These are phyloP conservation scores for Mechanitis messenoides DNA, from an alignment of 2,888 invertebrate genomes.

Conservation along the genomic window DNA sequence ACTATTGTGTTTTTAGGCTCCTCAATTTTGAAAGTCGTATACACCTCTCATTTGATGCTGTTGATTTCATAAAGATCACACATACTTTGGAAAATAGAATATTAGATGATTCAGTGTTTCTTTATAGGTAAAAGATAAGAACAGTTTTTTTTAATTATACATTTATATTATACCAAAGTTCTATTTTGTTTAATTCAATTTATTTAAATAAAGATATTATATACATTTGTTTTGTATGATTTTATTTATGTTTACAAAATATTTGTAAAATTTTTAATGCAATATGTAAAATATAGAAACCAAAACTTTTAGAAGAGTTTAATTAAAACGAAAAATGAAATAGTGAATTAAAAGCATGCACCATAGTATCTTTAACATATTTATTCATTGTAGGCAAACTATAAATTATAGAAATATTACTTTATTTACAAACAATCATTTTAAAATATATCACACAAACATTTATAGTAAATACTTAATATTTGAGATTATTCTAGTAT, in stretches of 20 bases:
- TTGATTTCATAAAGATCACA: too few relatives aligned
- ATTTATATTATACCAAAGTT: background rate
- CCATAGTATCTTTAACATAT: constrained; percentile 12
- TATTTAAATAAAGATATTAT: background rate
- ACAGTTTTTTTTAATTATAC: too few relatives aligned
- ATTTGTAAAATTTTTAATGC: background rate
- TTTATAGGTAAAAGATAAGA: too few relatives aligned
- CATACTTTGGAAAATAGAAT: too few relatives aligned
- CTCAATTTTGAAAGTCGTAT: too few relatives aligned
- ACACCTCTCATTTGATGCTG: too few relatives aligned
- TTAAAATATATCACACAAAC: constrained; percentile 24
- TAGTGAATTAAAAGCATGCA: constrained; percentile 15
- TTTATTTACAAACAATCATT: constrained; percentile 22
- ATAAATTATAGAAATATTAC: constrained; percentile 21
- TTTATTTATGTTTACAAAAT: background rate
- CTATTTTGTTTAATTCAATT: background rate
- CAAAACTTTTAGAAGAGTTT: background rate
- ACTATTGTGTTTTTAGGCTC: too few relatives aligned
- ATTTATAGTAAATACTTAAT: constrained; percentile 17
- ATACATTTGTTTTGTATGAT: background rate
- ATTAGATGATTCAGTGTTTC: too few relatives aligned
- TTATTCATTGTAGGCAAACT: constrained; percentile 19
- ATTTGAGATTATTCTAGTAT: constrained; percentile 16
- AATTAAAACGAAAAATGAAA: background rate
- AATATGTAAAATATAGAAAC: background rate